Base-by-base conservation (phyloP, 2,113 vertebrate species). In the Amazona vittata region DNA sequence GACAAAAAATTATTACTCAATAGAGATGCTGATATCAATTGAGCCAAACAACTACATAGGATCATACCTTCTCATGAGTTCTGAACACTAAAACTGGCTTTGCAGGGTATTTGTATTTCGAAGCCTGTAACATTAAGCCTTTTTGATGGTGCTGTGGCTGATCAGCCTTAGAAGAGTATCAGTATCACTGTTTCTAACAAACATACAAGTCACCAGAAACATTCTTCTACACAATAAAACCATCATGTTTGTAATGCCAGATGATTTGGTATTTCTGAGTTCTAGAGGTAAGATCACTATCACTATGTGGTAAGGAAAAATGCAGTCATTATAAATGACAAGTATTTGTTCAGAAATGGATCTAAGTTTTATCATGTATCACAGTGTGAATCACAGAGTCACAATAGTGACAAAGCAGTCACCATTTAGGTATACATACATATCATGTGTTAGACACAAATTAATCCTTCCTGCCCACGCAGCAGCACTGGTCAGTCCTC, bases 61-160 rank as follows among this genome's bases (percentile, higher is more conserved):
- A 43, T 52, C 0, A 0, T n/a, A 77, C 10, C 26, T 35, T 71
- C 29, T 69, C 24, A 50, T 0, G 0, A 12, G 5, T 71, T 90
- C 31, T 89, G 80, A 95, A 47, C 15, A 8, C 26, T 43, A 39
- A 63, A 86, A 25, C 2, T 1, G 46, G n/a, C 55, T 44, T 39
- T 44, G 41, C 63, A 68, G 21, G 35, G 8, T 22, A 4, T 62
- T 68, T 75, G 3, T 46, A 67, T 50, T 39, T 84, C 21, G 12
- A 20, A 75, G 46, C 7, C 29, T 55, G 43, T 3, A 1, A 46
- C 24, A 2, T 63, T 35, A 85, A 86, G 15, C 26, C 20, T 68
- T 87, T 75, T 68, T 65, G 55, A 65, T 53, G 31, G 3, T 62
- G 17, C 28, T 67, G 6, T 9, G 15, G 68, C 12, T 69, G 49